A percentile compares a stretch with the other conserved stretches of the same genome.
These are phyloP conservation scores for Oreochromis spilurus DNA, from an alignment of 2,113 vertebrate genomes.

Conservation along the genomic window DNA sequence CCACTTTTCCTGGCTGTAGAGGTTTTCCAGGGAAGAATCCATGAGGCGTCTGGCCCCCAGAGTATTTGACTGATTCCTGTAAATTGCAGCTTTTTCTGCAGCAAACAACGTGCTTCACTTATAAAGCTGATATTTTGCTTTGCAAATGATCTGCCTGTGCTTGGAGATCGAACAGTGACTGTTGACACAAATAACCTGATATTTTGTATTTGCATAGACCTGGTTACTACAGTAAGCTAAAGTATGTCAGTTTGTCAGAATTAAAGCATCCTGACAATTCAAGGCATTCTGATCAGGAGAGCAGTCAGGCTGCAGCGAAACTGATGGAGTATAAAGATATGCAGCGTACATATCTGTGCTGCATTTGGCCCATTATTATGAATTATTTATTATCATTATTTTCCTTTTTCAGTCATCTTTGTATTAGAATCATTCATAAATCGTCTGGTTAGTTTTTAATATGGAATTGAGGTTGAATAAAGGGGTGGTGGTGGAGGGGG, in stretches of 20 bases:
- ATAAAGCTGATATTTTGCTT: not conserved
- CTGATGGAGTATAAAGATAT: not conserved
- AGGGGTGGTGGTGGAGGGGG: not conserved
- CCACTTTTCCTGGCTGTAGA: not conserved
- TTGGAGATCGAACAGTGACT: not conserved
- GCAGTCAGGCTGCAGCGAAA: not conserved
- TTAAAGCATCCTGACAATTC: not conserved
- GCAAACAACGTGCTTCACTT: not conserved
- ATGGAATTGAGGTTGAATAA: not conserved
- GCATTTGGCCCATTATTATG: not conserved
- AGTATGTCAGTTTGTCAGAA: not conserved
- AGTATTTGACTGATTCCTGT: not conserved
- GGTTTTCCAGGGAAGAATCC: not conserved
- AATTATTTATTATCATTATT: not conserved
- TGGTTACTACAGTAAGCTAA: not conserved
- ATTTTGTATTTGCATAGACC: not conserved
- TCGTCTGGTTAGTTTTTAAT: not conserved
- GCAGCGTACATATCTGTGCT: not conserved
- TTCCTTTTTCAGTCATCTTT: not conserved
- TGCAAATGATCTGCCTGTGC: conserved; percentile 4
- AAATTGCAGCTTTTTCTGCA: not conserved
- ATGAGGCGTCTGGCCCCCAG: not conserved
- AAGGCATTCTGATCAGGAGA: not conserved
- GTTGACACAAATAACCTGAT: not conserved
- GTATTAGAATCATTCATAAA: not conserved